Evolutionary conservation across 2,888 invertebrate species (phyloP), one percentile per base, ranked within the genome.

Genomic region (Mimumesa dahlbomi): DNA sequence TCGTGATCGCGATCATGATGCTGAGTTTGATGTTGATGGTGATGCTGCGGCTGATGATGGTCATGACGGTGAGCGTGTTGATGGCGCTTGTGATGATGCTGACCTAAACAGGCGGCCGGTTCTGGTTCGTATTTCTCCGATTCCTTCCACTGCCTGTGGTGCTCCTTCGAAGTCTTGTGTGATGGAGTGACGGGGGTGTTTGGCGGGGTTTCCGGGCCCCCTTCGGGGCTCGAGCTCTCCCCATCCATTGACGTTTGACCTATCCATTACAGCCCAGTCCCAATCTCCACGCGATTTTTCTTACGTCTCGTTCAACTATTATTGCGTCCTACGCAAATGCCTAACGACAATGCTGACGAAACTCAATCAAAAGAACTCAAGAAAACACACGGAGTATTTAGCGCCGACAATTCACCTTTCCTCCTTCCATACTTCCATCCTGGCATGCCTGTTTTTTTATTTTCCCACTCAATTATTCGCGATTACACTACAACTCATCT

Each of bases 21-120:
- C 89, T 90, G 45, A 91, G 91, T 71, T 91, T 92, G 86, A 90
- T 91, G 88, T 89, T 91, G 79, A 90, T 86, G 75, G 40, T 81
- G 82, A 65, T 92, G 87, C 89, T 91, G 73, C 89, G 90, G 46
- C 91, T 91, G 72, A 91, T 92, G 86, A 90, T 91, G 88, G 89
- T 91, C 79, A 90, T 90, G 83, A 90, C 91, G 82, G 54, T 82
- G 72, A 89, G 91, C 88, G 91, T 91, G 85, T 89, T 77, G 82
- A 56, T 85, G 82, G 76, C 81, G 82, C 75, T 82, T 83, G 91
- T 91, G 82, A 77, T 90, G 83, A 91, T 92, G 85, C 84, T 85
- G 86, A 89, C 88, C 88, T 88, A 89, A 84, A 85, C 84, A 86
- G 84, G 84, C 73, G 81, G 85, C 82, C 66, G 83, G 82, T 59